A percentile compares a stretch with the other conserved stretches of the same genome.
Evolutionary conservation across 2,888 invertebrate species (phyloP).

Genomic region (Onthophagus sagittarius): DNA sequence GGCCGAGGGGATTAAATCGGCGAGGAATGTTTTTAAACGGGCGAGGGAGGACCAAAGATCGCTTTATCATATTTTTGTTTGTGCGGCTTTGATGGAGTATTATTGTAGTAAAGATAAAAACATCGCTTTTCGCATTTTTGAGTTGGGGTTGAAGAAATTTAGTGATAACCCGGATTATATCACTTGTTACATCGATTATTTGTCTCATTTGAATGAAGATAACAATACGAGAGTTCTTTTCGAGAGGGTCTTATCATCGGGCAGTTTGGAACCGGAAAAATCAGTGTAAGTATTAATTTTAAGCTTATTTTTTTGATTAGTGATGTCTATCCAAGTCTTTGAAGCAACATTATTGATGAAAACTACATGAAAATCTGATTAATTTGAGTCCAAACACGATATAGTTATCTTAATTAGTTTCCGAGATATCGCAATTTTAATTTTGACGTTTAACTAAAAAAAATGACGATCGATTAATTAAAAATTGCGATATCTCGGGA

Average conservation of each 20-base stretch:
- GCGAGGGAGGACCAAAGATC: constrained; percentile 86
- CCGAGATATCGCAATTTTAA: too few relatives aligned
- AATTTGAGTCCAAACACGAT: too few relatives aligned
- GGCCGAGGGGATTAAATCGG: constrained; percentile 97
- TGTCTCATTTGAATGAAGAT: constrained; percentile 98
- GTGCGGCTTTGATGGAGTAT: constrained; percentile 98
- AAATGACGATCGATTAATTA: too few relatives aligned
- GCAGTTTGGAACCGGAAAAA: constrained; percentile 84
- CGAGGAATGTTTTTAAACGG: constrained; percentile 89
- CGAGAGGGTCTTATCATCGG: constrained; percentile 92
- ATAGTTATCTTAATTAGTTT: too few relatives aligned
- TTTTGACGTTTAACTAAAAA: too few relatives aligned
- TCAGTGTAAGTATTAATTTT: constrained; percentile 64
- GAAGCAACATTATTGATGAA: too few relatives aligned
- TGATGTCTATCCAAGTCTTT: too few relatives aligned
- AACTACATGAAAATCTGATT: too few relatives aligned
- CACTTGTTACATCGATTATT: constrained; percentile 92
- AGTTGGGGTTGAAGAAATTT: constrained; percentile 95
- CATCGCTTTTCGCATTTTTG: constrained; percentile 95
- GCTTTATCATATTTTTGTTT: constrained; percentile 91
- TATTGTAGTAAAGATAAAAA: constrained; percentile 98
- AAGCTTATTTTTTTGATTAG: too few relatives aligned
- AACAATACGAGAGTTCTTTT: constrained; percentile 99
- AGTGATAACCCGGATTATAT: constrained; percentile 94
- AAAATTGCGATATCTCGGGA: too few relatives aligned